Percentiles rank a stretch among this genome's conserved stretches.
Evolutionary conservation across 2,113 vertebrate species (phyloP).

Genomic region (Ictalurus punctatus): DNA sequence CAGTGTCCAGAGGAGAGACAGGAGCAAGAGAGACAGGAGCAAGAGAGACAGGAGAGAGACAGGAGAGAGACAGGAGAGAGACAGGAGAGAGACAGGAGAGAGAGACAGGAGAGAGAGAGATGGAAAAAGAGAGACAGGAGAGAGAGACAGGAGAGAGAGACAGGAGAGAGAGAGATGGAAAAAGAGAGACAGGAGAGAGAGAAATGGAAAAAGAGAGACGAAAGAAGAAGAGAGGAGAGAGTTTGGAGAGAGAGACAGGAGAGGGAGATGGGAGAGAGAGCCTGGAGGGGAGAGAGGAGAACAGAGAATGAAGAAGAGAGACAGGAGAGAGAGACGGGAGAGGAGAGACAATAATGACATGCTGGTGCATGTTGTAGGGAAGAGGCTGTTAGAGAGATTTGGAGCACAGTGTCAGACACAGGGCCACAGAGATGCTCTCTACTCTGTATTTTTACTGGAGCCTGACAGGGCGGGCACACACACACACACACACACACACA

Average conservation of each 20-base stretch:
- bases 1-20: not conserved
- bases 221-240: too few relatives aligned
- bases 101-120: too few relatives aligned
- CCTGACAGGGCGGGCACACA: not conserved
- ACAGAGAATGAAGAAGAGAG: too few relatives aligned
- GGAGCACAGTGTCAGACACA: not conserved
- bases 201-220: not conserved
- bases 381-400: not conserved
- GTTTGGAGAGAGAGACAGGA: too few relatives aligned
- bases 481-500: not conserved
- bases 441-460: not conserved
- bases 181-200: not conserved
- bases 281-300: too few relatives aligned
- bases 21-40: not conserved
- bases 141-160: too few relatives aligned
- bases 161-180: too few relatives aligned
- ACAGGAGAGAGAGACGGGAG: not conserved
- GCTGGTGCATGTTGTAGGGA: not conserved
- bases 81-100: too few relatives aligned
- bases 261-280: too few relatives aligned
- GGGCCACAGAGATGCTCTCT: not conserved
- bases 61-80: too few relatives aligned
- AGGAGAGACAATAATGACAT: not conserved
- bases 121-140: too few relatives aligned
- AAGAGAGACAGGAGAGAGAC: not conserved